Conservation (phyloP, 2,888 invertebrate species). For the Pollenia amentaria region DNA sequence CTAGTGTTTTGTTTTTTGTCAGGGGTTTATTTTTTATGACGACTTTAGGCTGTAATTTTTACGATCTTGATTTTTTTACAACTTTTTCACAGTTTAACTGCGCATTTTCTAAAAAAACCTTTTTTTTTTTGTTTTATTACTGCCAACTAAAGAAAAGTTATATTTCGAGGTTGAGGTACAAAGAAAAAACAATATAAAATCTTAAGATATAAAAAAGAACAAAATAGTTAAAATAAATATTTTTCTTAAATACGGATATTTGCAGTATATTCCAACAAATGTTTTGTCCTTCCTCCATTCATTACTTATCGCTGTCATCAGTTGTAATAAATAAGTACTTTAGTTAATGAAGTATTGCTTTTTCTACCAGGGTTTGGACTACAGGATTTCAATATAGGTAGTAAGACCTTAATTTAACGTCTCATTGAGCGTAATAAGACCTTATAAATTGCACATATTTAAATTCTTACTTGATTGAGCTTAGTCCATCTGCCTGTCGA, state of each 20-base stretch:
- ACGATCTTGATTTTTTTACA: conserved; percentile 67
- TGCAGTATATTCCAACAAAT: conserved; percentile 26
- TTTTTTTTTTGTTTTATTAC: conserved; percentile 4
- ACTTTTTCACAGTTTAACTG: conserved; percentile 68
- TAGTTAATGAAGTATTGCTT: conserved; percentile 38
- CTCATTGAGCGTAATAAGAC: too few relatives aligned
- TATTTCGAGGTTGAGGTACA: conserved; percentile 16
- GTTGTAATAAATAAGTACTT: conserved; percentile 62
- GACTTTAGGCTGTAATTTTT: conserved; percentile 64
- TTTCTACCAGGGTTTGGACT: conserved; percentile 26
- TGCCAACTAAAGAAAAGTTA: conserved; percentile 45
- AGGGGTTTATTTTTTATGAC: conserved; percentile 65
- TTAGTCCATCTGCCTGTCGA: too few relatives aligned
- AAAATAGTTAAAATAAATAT: conserved; percentile 11
- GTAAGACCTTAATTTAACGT: too few relatives aligned
- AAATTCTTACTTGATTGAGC: too few relatives aligned
- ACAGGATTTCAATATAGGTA: background rate
- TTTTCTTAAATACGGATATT: background rate
- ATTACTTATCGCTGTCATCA: conserved; percentile 55
- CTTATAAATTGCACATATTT: too few relatives aligned
- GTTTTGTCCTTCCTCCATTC: conserved; percentile 19
- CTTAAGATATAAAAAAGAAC: background rate
- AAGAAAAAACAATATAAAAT: conserved; percentile 21
- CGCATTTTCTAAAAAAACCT: conserved; percentile 44
- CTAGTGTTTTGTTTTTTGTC: background rate